phyloP scores from a whole-genome alignment of 2,797 vertebrate genomes.

The Rallus crepitans region DNA sequence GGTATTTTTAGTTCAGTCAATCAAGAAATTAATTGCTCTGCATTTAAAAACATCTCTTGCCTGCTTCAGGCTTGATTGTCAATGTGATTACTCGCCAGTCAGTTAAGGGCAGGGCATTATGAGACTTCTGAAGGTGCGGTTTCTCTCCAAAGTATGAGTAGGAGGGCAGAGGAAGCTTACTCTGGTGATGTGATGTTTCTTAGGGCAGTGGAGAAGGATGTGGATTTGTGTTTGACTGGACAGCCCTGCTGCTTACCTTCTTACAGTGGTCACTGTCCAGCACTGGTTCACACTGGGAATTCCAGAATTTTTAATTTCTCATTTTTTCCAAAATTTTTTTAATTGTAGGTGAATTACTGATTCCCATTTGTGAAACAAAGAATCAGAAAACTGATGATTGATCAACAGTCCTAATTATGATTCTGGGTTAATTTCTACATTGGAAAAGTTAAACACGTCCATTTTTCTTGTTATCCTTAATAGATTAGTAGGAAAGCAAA shows the following conservation, averaged over 20 bases:
- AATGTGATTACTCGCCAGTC: background rate
- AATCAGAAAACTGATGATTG: background rate
- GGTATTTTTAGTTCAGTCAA: background rate
- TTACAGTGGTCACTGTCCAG: background rate
- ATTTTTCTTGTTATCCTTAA: background rate
- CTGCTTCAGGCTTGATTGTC: background rate
- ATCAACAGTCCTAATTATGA: background rate
- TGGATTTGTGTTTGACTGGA: background rate
- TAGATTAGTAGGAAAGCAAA: background rate
- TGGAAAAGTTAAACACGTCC: background rate
- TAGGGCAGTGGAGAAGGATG: background rate
- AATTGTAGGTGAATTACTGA: accelerated
- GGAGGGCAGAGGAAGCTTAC: background rate
- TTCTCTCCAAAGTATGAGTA: background rate
- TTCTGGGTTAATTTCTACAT: background rate
- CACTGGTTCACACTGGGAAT: background rate
- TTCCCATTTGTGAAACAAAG: background rate
- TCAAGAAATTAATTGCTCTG: background rate
- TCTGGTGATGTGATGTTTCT: background rate
- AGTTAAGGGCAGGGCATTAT: background rate
- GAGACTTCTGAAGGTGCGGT: background rate
- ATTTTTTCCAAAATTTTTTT: background rate
- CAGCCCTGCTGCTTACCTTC: background rate
- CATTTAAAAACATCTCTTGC: background rate
- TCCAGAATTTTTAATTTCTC: background rate